Evolutionary conservation across 2,888 invertebrate genomes (phyloP).

Genomic region (Cephus pygmeus): DNA sequence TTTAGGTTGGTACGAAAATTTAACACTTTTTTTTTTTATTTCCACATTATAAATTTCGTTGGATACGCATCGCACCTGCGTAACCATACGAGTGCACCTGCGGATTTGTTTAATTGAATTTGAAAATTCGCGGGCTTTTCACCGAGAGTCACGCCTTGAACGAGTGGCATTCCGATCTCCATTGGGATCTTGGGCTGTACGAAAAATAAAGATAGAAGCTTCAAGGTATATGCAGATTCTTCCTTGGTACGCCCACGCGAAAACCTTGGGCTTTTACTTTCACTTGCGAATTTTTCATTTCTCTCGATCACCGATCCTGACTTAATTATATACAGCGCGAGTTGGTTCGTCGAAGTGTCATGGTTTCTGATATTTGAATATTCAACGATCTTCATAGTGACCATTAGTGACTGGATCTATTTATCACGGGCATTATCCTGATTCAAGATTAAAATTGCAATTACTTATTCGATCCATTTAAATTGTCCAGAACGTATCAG

Average conservation of each 20-base stretch:
- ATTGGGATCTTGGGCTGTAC: too few relatives aligned
- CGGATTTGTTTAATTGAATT: too few relatives aligned
- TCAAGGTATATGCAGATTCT: background rate
- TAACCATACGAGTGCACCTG: background rate
- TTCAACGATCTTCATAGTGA: background rate
- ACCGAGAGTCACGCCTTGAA: too few relatives aligned
- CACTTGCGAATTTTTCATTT: background rate
- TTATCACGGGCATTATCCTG: background rate
- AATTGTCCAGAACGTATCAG: too few relatives aligned
- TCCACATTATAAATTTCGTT: background rate
- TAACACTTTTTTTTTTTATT: background rate
- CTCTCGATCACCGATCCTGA: background rate
- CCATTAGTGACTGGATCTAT: background rate
- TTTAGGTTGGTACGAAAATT: background rate
- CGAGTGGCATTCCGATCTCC: too few relatives aligned
- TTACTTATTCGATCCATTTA: too few relatives aligned
- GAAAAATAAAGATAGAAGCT: background rate
- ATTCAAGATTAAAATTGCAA: background rate
- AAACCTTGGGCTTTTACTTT: conserved; percentile 7
- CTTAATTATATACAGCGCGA: background rate
- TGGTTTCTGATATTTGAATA: background rate
- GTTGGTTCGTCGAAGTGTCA: background rate
- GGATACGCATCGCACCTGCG: background rate
- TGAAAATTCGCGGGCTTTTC: too few relatives aligned
- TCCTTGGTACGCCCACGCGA: background rate